These are phyloP conservation scores for Lasioglossum baleicum DNA, from an alignment of 1,140 invertebrate species.

Conservation along the genomic window DNA sequence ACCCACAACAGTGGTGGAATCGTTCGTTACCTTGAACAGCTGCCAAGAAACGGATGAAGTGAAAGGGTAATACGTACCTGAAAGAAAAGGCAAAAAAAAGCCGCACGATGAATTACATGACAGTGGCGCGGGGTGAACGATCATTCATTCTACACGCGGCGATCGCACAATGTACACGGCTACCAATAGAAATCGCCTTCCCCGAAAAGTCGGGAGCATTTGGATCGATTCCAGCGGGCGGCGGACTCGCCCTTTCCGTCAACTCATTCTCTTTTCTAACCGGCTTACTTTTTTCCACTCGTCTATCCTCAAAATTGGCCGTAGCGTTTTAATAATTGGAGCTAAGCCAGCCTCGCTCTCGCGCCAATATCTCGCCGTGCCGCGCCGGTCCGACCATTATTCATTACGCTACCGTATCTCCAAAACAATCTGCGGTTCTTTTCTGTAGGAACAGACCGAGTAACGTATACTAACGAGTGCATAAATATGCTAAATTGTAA, in stretches of 20 bases:
- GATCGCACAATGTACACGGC: background rate
- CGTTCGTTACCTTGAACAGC: slow-evolving; percentile 45
- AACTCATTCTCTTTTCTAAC: slow-evolving; percentile 27
- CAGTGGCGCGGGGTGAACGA: background rate
- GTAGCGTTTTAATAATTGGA: slow-evolving; percentile 65
- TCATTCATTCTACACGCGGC: background rate
- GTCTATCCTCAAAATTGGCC: slow-evolving; percentile 49
- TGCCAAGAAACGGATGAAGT: slow-evolving; percentile 32
- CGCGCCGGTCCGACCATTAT: slow-evolving; percentile 17
- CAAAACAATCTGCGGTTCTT: background rate
- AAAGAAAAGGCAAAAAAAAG: slow-evolving; percentile 49
- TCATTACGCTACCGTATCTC: slow-evolving; percentile 17
- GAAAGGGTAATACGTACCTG: slow-evolving; percentile 62
- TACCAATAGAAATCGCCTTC: slow-evolving; percentile 39
- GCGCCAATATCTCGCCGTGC: background rate
- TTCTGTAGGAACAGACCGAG: too few relatives aligned
- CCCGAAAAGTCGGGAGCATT: slow-evolving; percentile 47
- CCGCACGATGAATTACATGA: slow-evolving; percentile 3
- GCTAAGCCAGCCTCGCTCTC: slow-evolving; percentile 59
- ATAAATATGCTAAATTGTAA: too few relatives aligned
- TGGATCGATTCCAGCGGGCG: slow-evolving; percentile 69
- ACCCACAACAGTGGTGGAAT: background rate
- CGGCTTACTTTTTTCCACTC: slow-evolving; percentile 16
- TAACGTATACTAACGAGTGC: too few relatives aligned
- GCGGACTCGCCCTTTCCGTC: slow-evolving; percentile 52